Evolutionary conservation across 2,113 vertebrate species (phyloP), one percentile per base, ranked within the genome.

Genomic region (Syngnathus scovelli): DNA sequence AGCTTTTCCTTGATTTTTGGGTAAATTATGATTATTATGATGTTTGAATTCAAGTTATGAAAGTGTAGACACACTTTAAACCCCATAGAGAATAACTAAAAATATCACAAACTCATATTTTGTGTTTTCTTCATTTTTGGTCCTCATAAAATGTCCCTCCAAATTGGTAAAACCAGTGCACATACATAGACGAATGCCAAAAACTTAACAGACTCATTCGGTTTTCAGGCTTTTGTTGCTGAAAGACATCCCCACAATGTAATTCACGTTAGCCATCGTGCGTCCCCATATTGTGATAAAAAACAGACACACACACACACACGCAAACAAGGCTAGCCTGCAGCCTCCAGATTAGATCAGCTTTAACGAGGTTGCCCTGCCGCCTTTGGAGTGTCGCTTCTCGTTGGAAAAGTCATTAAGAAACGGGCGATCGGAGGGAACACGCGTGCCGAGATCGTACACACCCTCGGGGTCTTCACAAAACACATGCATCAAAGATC

Each of bases 271-370:
- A 23, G 38, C 15, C 60, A 10, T 21, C 43, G 27, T 33, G 27
- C 18, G 58, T 60, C 58, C 21, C 9, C 60, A 21, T n/a, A 12
- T 21, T 43, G 39, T 61, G 60, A 43, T 23, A n/a, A 43, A 61
- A 7, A 61, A 39, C 60, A 62, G 61, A 62, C 21, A 54, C 21
- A 11, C 9, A 19, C 51, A 51, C 49, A 64, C 74, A 66, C 61
- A 71, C 7, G 74, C 70, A 79, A 75, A 76, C 68, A 72, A 84
- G 88, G 85, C 87, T 90, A 86, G 77, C 83, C 84, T 80, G 85
- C 89, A 90, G 87, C 81, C 84, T 68, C 65, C 77, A 84, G 80
- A 89, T 91, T 89, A 90, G 90, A 85, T 90, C 89, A 89, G 87
- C 88, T 89, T 90, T 88, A 90, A 90, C 89, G 89, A 88, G 84